Base-by-base conservation (phyloP, 1,140 invertebrate genomes). In the Zophobas atratus region DNA sequence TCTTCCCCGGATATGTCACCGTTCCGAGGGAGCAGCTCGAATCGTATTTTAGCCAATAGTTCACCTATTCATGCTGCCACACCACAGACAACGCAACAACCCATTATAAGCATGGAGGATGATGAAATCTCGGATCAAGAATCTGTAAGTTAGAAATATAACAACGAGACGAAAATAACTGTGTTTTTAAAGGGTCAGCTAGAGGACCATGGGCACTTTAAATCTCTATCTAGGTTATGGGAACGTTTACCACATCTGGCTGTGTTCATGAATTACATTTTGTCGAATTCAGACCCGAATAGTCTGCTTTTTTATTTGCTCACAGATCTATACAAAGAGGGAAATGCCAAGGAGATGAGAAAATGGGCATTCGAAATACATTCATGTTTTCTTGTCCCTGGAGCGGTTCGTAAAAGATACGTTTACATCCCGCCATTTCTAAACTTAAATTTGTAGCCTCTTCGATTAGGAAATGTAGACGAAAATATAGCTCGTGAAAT, bases 321-420 rank as follows among this genome's bases (percentile, higher is more conserved):
- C 85, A 95, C 95, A 32, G 94, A 96, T 85, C 87, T 94, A 41
- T 97, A 95, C 86, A 94, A 95, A 84, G 92, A 95, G 85, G 94
- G 94, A 39, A 95, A 92, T 83, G 91, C 91, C 43, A 97, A 97
- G 87, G 96, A 97, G 84, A 89, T 99, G 91, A 92, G 94, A 73
- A 96, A 97, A 86, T 99, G 97, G 97, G 97, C 97, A 38, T 99
- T 98, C 88, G 97, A 99, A 90, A 97, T 99, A 84, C 96, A 98
- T 88, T 98, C 97, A 72, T 97, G 95, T 84, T 99, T 99, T 89
- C 89, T 99, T 75, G 94, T 97, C 82, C 96, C 96, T 82, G 92
- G 93, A 84, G 96, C 97, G 81, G 95, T 90, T 85, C 88, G 89
- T 70, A 46, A 35, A 20, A 20, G 20, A 20, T 20, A 20, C 20